Base-by-base conservation (phyloP, 2,113 vertebrate genomes). In the Tyrannus savana region DNA sequence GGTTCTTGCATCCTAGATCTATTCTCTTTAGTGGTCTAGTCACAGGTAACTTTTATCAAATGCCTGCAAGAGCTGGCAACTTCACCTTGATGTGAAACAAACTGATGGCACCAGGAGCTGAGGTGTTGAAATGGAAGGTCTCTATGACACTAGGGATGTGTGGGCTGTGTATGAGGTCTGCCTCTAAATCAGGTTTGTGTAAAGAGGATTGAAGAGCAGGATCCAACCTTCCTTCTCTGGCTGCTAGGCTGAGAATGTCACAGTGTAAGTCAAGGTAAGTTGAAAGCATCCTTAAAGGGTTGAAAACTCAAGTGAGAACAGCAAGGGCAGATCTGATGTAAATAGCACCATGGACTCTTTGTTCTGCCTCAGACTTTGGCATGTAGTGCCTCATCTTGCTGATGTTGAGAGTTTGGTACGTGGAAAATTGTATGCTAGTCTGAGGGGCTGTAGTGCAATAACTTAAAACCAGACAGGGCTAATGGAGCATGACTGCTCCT, bases 381-480 rank as follows among this genome's bases (percentile, higher is more conserved):
- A 46, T 27, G 81, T 82, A 6, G 35, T 46, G 39, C 87, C 50
- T 53, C 42, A 11, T 90, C 59, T 79, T 86, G 63, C 55, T 92
- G 60, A 81, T 93, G 74, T 63, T 41, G 46, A 50, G 77, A 44
- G 31, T 83, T 91, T 87, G 66, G 56, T 90, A 79, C 12, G 6
- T 89, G 80, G 73, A 88, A 95, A 96, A 96, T 56, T 58, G 64
- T 50, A 24, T 75, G 90, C 79, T 73, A 35, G 85, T 81, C 64
- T 91, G 76, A 90, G 28, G 28, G 56, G 68, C 85, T 92, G n/a
- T 88, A 94, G 92, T 75, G 95, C 73, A 84, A 58, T 81, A 89
- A 84, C 80, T 96, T 89, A 92, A 88, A 96, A 72, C 44, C 66
- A 84, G 96, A 76, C 76, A 68, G 80, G 74, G 37, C 76, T 96